A percentile compares a stretch with the other conserved stretches of the same genome.
Conservation (phyloP, 1,140 invertebrate species). For the Drosophila sechellia region DNA sequence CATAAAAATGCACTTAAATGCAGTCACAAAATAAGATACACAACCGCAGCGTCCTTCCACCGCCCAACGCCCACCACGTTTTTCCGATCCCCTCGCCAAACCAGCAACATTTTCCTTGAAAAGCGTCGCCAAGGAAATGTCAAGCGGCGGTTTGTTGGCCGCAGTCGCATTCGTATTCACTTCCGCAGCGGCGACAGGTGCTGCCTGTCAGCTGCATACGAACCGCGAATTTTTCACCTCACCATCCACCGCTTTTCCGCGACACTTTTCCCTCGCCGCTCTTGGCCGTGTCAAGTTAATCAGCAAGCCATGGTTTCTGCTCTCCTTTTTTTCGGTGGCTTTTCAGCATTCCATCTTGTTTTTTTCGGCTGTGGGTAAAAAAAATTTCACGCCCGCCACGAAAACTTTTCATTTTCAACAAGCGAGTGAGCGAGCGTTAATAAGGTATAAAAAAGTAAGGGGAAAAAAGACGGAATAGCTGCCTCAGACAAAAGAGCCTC, state of each 20-base stretch:
- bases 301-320: conserved; percentile 52
- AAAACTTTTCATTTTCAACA: conserved; percentile 64
- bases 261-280: conserved; percentile 13
- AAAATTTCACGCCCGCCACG: conserved; percentile 68
- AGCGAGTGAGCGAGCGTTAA: conserved; percentile 61
- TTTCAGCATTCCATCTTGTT: conserved; percentile 29
- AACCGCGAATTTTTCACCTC: conserved; percentile 47
- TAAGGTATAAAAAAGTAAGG: conserved; percentile 62
- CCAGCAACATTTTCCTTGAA: conserved; percentile 20
- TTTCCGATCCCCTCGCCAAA: background rate
- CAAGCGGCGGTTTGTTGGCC: conserved; percentile 40
- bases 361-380: conserved; percentile 11
- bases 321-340: conserved; percentile 26
- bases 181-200: conserved; percentile 63
- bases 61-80: background rate
- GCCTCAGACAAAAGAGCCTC: conserved; percentile 52
- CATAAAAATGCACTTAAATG: conserved; percentile 44
- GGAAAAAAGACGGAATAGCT: conserved; percentile 22
- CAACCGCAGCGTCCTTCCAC: conserved; percentile 17
- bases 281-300: conserved; percentile 72
- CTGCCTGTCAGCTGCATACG: conserved; percentile 73
- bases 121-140: conserved; percentile 49
- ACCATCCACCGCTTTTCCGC: conserved; percentile 5
- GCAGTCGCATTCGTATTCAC: conserved; percentile 23
- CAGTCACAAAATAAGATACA: conserved; percentile 26